These are phyloP conservation scores for Chelonus formosanus DNA, from an alignment of 2,888 invertebrate genomes.

Conservation along the genomic window DNA sequence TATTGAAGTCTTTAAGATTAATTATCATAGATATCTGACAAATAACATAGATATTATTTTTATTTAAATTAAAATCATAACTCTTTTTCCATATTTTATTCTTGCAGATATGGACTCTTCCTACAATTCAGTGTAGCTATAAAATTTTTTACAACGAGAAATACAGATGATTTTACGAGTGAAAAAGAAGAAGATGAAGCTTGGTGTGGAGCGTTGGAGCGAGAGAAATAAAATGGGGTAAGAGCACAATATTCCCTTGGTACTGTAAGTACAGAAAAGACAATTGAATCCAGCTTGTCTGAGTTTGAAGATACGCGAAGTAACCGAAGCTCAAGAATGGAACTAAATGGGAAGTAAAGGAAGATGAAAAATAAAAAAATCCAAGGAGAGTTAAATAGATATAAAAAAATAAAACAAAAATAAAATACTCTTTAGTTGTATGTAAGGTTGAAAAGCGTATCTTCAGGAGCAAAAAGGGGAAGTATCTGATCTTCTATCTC, in stretches of 20 bases:
- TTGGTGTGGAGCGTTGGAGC: too few relatives aligned
- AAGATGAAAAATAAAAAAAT: background rate
- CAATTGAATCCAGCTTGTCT: background rate
- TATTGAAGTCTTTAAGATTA: too few relatives aligned
- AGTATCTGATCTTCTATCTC: slow-evolving; percentile 18
- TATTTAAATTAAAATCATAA: too few relatives aligned
- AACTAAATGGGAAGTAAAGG: background rate
- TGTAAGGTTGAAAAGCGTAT: slow-evolving; percentile 2
- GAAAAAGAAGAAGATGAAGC: too few relatives aligned
- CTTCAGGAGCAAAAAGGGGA: slow-evolving; percentile 11
- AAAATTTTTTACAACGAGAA: too few relatives aligned
- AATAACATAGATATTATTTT: too few relatives aligned
- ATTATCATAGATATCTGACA: too few relatives aligned
- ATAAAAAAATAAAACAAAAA: background rate
- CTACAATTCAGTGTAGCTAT: too few relatives aligned
- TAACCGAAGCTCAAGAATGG: background rate
- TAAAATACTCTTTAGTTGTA: background rate
- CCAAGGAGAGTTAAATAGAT: background rate
- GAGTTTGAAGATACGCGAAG: background rate
- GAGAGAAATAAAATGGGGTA: too few relatives aligned
- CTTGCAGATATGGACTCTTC: too few relatives aligned
- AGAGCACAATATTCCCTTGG: background rate
- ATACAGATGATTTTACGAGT: too few relatives aligned
- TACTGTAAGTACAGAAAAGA: slow-evolving; percentile 33
- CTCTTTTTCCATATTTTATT: too few relatives aligned